These are phyloP conservation scores for Diogma glabrata DNA, from an alignment of 2,888 invertebrate species.

Conservation along the genomic window DNA sequence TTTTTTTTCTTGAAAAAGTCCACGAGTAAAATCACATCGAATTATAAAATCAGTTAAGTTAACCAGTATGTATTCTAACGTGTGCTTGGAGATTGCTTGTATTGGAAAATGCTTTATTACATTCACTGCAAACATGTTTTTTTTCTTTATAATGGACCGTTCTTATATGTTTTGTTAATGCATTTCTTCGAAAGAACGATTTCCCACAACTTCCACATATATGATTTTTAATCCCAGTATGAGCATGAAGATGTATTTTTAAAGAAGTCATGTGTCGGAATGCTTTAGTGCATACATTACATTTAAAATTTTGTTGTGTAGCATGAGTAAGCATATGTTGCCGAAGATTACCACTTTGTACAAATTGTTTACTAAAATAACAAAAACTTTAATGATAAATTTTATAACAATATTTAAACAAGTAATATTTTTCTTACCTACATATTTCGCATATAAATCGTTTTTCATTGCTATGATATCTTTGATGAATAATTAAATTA, in stretches of 20 bases:
- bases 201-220: background rate
- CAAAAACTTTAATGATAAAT: too few relatives aligned
- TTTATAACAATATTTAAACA: too few relatives aligned
- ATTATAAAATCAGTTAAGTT: too few relatives aligned
- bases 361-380: conserved; percentile 5
- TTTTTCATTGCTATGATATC: conserved; percentile 1
- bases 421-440: too few relatives aligned
- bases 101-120: conserved; percentile 5
- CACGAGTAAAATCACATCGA: too few relatives aligned
- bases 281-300: background rate
- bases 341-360: background rate
- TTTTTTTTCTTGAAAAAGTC: too few relatives aligned
- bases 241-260: background rate
- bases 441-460: conserved; percentile 1
- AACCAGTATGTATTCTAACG: background rate
- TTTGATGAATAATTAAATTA: background rate
- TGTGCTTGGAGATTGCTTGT: background rate
- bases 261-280: conserved; percentile 1
- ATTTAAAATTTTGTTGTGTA: background rate
- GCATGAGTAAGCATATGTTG: background rate
- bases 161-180: background rate
- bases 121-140: background rate
- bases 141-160: conserved; percentile 4
- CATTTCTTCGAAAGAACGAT: background rate
- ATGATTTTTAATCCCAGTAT: conserved; percentile 4